These are phyloP conservation scores for Notothenia rossii DNA, from an alignment of 2,113 vertebrate species.

Conservation along the genomic window DNA sequence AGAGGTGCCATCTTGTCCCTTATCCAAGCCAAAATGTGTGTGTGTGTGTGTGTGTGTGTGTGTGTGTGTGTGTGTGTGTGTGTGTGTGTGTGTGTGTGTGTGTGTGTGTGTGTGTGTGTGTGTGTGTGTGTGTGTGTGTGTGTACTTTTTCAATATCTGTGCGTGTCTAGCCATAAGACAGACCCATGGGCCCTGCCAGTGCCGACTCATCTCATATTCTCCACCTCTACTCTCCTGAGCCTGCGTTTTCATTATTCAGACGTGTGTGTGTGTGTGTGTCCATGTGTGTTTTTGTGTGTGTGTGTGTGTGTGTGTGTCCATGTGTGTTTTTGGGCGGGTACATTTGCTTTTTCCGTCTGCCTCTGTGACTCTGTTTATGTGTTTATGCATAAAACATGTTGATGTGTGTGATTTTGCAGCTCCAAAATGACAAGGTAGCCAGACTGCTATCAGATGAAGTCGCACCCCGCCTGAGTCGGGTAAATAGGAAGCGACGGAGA, in stretches of 20 bases:
- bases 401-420: constrained; percentile 57
- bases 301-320: background rate
- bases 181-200: constrained; percentile 32
- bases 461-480: constrained; percentile 53
- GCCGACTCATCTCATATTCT: constrained; percentile 52
- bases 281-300: background rate
- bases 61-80: no score
- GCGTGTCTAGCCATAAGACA: constrained; percentile 41
- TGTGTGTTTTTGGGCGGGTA: background rate
- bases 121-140: background rate
- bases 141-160: constrained; percentile 28
- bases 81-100: no score
- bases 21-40: constrained; percentile 60
- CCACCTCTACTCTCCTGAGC: constrained; percentile 47
- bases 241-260: constrained; percentile 59
- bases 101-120: background rate
- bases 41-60: background rate
- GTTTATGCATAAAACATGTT: constrained; percentile 70
- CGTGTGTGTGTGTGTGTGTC: background rate
- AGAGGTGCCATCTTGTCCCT: constrained; percentile 69
- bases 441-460: constrained; percentile 64
- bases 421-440: constrained; percentile 65
- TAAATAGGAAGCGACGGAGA: constrained; percentile 69
- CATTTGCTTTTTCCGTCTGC: constrained; percentile 14
- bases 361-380: constrained; percentile 50